These are phyloP conservation scores for Lithodes maja DNA, from an alignment of 2,888 invertebrate genomes.

Conservation along the genomic window DNA sequence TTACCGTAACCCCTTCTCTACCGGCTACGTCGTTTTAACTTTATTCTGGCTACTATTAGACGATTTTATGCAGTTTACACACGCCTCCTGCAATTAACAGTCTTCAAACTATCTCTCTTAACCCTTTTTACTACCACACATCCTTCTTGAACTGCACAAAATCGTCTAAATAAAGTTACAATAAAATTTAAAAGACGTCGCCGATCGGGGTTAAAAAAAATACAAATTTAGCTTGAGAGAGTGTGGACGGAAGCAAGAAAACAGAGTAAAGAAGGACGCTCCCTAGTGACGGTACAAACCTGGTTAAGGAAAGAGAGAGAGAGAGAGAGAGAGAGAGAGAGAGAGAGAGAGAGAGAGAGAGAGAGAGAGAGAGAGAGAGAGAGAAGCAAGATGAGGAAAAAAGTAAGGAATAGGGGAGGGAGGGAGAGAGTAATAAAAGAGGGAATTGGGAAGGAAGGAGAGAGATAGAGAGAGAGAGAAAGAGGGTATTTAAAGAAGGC, in stretches of 20 bases:
- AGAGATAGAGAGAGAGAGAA: not conserved
- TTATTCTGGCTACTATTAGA: no score
- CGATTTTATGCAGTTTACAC: no score
- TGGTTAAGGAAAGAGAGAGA: not conserved
- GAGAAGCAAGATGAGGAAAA: not conserved
- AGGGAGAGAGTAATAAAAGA: not conserved
- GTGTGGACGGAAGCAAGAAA: not conserved
- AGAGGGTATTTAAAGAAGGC: not conserved
- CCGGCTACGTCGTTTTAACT: no score
- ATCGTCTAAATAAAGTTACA: no score
- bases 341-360: not conserved
- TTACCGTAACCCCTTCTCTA: no score
- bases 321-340: not conserved
- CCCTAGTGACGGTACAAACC: not conserved
- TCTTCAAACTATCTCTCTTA: no score
- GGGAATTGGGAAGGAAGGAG: not conserved
- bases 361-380: constrained; percentile 8
- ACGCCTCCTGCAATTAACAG: no score
- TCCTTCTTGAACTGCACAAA: no score
- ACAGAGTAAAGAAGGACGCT: not conserved
- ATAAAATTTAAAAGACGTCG: no score
- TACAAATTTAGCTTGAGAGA: not conserved
- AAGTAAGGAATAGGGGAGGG: not conserved
- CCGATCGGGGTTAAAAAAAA: no score
- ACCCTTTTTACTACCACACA: no score